Base-by-base conservation (phyloP, 2,113 vertebrate genomes). In the Rana temporaria region DNA sequence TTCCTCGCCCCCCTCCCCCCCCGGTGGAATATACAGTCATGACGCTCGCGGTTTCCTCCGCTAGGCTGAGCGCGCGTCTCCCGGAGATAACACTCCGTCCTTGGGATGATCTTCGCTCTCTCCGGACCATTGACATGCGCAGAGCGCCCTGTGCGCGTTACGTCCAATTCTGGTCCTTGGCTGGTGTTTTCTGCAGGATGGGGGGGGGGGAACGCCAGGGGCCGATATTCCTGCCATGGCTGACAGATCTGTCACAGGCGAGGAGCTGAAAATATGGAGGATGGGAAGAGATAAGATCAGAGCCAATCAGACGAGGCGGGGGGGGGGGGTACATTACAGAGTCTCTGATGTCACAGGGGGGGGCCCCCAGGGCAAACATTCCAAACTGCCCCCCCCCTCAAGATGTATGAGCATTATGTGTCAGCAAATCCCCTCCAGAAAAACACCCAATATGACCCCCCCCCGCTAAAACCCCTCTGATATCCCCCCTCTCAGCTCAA, bases 51-150 rank as follows among this genome's bases (percentile, higher is more conserved):
- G 9, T 12, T 48, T 48, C 11, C 42, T 62, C 9, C 59, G 59
- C 20, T 38, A 38, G 34, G 6, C 34, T 19, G 59, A 62, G 12
- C 9, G 22, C 14, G 16, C 69, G 4, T 15, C 4, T 2, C 19
- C 48, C 48, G 20, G 2, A 77, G 74, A 76, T 64, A 17, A 8
- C 4, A 53, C 24, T 32, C 17, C 48, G 79, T 72, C 67, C 79
- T 81, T 81, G 79, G 30, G 17, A 20, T 63, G 79, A 38, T 72
- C 79, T 81, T 81, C 66, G 38, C 34, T 72, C 8, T 2, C 22
- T 62, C 56, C 38, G 69, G 24, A 57, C 79, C 34, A 81, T 72
- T 72, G 79, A 81, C 79, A 81, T 81, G 67, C 68, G 79, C 67
- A 63, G 79, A 38, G 34, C 26, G 26, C 26, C 26, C 26, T 34